Conservation (phyloP, 2,888 invertebrate species). For the Lepeophtheirus nordmannii region DNA sequence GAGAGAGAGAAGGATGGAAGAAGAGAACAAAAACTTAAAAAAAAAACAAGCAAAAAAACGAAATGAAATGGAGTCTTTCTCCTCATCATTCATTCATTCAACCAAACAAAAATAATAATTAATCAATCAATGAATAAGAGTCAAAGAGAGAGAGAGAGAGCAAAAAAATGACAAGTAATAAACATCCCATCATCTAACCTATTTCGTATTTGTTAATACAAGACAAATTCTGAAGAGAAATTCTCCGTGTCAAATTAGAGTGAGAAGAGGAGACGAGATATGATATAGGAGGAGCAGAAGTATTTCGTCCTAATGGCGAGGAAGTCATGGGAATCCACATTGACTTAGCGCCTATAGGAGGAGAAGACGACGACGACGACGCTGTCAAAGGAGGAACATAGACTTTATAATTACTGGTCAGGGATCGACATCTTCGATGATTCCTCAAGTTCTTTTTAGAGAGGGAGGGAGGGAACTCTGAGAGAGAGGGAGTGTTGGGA, state of each 20-base stretch:
- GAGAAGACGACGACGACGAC: not conserved
- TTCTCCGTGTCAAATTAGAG: not conserved
- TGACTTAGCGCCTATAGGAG: not conserved
- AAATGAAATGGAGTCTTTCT: too few relatives aligned
- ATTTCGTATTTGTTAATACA: conserved; percentile 4
- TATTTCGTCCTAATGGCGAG: not conserved
- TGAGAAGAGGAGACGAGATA: not conserved
- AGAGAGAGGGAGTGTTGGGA: too few relatives aligned
- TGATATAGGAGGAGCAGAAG: not conserved
- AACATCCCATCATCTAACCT: not conserved
- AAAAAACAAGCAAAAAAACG: too few relatives aligned
- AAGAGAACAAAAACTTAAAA: too few relatives aligned
- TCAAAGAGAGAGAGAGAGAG: not conserved
- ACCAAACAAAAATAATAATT: too few relatives aligned
- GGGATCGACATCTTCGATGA: not conserved
- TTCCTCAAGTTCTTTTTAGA: not conserved
- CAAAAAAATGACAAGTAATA: not conserved
- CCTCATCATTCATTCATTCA: too few relatives aligned
- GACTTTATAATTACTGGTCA: not conserved
- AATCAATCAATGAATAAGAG: not conserved
- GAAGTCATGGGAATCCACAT: conserved; percentile 13
- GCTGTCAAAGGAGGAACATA: not conserved
- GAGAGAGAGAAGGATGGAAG: too few relatives aligned
- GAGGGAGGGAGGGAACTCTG: not conserved
- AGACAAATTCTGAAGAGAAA: conserved; percentile 4